Base-by-base conservation (phyloP, 1,140 invertebrate species). In the Venturia canescens region DNA sequence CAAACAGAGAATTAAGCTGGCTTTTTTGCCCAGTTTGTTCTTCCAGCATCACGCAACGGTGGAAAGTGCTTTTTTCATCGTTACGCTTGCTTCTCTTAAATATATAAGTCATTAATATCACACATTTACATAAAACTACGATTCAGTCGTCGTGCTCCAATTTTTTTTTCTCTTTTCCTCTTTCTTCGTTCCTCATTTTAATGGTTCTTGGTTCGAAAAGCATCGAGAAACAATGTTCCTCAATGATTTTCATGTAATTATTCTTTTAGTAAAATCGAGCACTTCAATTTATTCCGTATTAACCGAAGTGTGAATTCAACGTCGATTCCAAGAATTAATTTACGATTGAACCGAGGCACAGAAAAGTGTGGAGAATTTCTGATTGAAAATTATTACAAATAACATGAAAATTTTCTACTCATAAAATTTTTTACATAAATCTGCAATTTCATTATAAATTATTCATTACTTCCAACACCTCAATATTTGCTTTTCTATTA, bases 101-200 rank as follows among this genome's bases (percentile, higher is more conserved):
- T 57, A 57, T 57, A 70, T 70, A 70, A 70, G n/a, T 34, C 29
- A 70, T 29, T 34, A 70, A 70, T 70, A 31, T 57, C 53, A 57
- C 21, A 57, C n/a, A n/a, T n/a, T n/a, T 23, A 34, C 29, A 70
- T 70, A 70, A 70, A 31, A 31, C 38, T 70, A 15, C 67, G n/a
- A 70, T 38, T 70, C 31, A 70, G 67, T 31, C 31, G 67, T 34
- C 26, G 63, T 15, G 67, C 67, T 70, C 67, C 31, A 70, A 70
- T 70, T 70, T 70, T 70, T 34, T 38, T n/a, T n/a, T 34, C 23
- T 67, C 63, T 16, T 26, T 23, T 4, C 21, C 18, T 57, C 18
- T 57, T 57, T 21, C 53, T 57, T n/a, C 53, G 21, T 57, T 57
- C n/a, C 53, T 4, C 53, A 21, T 57, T 23, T 5, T 57, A 57